A percentile compares a stretch with the other conserved stretches of the same genome.
phyloP scores from a whole-genome alignment of 1,140 invertebrate species.

The Acromyrmex charruanus region DNA sequence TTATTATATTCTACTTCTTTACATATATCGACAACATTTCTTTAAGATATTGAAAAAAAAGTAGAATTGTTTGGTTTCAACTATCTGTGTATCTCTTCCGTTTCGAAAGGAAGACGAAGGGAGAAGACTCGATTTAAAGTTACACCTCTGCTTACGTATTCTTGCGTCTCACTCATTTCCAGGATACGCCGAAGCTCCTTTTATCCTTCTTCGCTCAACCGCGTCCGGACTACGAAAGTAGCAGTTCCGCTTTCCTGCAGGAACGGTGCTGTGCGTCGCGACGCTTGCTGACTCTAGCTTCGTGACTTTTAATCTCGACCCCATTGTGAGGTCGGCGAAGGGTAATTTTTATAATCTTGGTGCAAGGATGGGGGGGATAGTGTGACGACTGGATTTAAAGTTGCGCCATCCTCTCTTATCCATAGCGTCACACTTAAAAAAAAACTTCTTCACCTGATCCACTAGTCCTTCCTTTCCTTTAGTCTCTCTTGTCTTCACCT shows the following conservation, averaged over 20 bases:
- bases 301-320: conserved; percentile 75
- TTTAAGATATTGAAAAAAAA: not conserved
- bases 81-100: not conserved
- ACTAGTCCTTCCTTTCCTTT: not conserved
- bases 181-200: conserved; percentile 55
- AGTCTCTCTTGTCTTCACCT: not conserved
- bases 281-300: conserved; percentile 42
- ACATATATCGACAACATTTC: no score
- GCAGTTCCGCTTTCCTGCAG: conserved; percentile 59
- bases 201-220: conserved; percentile 64
- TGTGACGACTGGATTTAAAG: conserved; percentile 61
- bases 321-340: conserved; percentile 46
- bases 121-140: conserved; percentile 70
- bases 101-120: not conserved
- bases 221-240: conserved; percentile 68
- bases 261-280: not conserved
- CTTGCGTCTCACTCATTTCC: conserved; percentile 70
- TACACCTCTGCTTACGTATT: conserved; percentile 71
- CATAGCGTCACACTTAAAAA: conserved; percentile 50
- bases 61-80: not conserved
- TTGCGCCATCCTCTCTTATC: conserved; percentile 20
- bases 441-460: not conserved
- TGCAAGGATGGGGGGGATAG: not conserved
- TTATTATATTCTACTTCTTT: not conserved
- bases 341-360: conserved; percentile 72